Evolutionary conservation across 2,113 vertebrate species (phyloP).

Genomic region (Corythoichthys haematopterus): DNA sequence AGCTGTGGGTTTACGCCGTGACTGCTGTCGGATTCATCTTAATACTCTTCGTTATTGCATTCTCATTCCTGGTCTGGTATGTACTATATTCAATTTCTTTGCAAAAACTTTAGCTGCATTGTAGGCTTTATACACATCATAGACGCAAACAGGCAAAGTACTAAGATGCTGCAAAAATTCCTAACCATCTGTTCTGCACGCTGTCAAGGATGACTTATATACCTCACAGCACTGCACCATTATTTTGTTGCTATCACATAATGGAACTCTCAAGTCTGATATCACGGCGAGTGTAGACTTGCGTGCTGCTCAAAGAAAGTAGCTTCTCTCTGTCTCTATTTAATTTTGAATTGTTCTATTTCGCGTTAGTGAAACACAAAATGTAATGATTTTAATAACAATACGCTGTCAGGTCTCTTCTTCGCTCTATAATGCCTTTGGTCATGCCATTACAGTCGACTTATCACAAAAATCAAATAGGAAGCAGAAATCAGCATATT

Average conservation of each 20-base stretch:
- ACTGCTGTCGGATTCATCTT: conserved; percentile 86
- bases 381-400: no score
- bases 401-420: no score
- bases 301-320: no score
- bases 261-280: conserved; percentile 36
- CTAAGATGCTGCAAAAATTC: conserved; percentile 6
- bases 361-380: no score
- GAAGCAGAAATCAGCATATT: no score
- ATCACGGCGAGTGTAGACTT: conserved; percentile 12
- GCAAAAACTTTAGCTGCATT: conserved; percentile 11
- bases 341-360: no score
- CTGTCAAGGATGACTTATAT: conserved; percentile 41
- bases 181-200: conserved; percentile 5
- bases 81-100: conserved; percentile 50
- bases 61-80: conserved; percentile 91
- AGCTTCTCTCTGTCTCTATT: no score
- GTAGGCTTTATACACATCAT: conserved; percentile 7
- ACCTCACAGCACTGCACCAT: conserved; percentile 25
- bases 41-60: conserved; percentile 83
- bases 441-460: no score
- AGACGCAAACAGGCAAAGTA: conserved; percentile 14
- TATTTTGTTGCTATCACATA: conserved; percentile 45
- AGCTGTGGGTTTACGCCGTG: conserved; percentile 93
- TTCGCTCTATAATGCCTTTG: no score
- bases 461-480: no score